Conservation (phyloP, 1,140 invertebrate genomes). For the Lepidostoma basale region DNA sequence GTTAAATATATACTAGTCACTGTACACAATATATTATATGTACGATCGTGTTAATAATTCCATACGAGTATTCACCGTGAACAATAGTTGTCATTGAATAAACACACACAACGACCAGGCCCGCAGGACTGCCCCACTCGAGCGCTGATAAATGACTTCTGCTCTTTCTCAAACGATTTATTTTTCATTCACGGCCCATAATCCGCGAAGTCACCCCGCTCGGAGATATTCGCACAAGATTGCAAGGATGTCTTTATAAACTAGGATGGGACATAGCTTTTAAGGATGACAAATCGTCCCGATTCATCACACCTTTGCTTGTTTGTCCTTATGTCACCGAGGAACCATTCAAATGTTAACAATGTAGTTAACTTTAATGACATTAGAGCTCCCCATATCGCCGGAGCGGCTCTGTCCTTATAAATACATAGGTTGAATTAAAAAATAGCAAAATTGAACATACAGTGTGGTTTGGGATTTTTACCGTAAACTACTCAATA, state of each 20-base stretch:
- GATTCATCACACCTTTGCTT: slow-evolving; percentile 46
- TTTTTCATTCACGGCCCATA: slow-evolving; percentile 16
- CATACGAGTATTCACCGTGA: no score
- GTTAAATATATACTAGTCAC: no score
- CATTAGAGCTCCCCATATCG: slow-evolving; percentile 12
- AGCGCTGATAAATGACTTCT: slow-evolving; percentile 19
- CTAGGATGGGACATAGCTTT: slow-evolving; percentile 6
- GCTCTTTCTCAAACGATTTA: background rate
- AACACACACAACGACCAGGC: no score
- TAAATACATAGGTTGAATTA: background rate
- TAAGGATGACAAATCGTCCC: slow-evolving; percentile 43
- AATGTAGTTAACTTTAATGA: slow-evolving; percentile 37
- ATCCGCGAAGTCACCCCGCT: slow-evolving; percentile 15
- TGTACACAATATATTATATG: no score
- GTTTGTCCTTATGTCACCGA: slow-evolving; percentile 39
- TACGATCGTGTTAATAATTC: no score
- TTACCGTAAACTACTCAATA: no score
- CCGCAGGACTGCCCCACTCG: slow-evolving; percentile 14
- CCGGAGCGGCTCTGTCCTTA: background rate
- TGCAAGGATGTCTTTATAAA: slow-evolving; percentile 40
- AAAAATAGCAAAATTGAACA: background rate
- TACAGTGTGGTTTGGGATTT: background rate
- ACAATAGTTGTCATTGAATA: no score
- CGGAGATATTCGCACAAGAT: slow-evolving; percentile 3
- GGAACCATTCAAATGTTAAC: slow-evolving; percentile 36